A percentile compares a stretch with the other conserved stretches of the same genome.
Conservation (phyloP, 2,888 invertebrate genomes). For the Heteropelma amictum region DNA sequence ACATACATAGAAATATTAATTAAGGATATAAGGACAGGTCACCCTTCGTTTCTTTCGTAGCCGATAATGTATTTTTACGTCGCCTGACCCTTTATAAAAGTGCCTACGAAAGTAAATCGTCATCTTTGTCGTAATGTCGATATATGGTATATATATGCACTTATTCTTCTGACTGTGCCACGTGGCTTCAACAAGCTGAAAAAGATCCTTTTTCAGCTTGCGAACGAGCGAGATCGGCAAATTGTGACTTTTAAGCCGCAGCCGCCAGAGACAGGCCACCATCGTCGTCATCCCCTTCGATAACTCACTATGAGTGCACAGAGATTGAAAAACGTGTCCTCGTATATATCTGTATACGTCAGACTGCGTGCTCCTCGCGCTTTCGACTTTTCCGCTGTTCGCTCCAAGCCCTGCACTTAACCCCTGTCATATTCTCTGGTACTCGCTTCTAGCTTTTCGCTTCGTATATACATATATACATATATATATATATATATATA, state of each 20-base stretch:
- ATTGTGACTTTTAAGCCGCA: slow-evolving; percentile 55
- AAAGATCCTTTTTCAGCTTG: slow-evolving; percentile 23
- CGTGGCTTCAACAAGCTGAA: slow-evolving; percentile 17
- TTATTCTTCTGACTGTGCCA: slow-evolving; percentile 5
- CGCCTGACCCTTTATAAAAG: slow-evolving; percentile 58
- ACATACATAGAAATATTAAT: background rate
- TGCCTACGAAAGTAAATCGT: slow-evolving; percentile 47
- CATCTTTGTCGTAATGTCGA: slow-evolving; percentile 22
- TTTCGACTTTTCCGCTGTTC: slow-evolving; percentile 35
- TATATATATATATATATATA: slow-evolving; percentile 5
- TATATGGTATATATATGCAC: slow-evolving; percentile 12
- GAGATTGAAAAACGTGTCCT: slow-evolving; percentile 39
- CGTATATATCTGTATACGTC: background rate
- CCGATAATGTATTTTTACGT: slow-evolving; percentile 68
- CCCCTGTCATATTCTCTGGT: slow-evolving; percentile 48
- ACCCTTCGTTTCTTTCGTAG: slow-evolving; percentile 62
- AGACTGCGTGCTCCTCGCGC: slow-evolving; percentile 15
- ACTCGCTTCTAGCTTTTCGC: slow-evolving; percentile 29
- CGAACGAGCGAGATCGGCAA: slow-evolving; percentile 44
- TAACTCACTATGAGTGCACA: slow-evolving; percentile 34
- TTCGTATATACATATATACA: background rate
- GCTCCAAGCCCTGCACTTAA: slow-evolving; percentile 49
- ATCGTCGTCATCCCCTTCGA: slow-evolving; percentile 14
- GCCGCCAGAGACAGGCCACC: slow-evolving; percentile 38
- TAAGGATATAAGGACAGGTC: slow-evolving; percentile 35